phyloP scores from a whole-genome alignment of 64 coral and sea anemone species.

The Hydrozoanthus tunicans region DNA sequence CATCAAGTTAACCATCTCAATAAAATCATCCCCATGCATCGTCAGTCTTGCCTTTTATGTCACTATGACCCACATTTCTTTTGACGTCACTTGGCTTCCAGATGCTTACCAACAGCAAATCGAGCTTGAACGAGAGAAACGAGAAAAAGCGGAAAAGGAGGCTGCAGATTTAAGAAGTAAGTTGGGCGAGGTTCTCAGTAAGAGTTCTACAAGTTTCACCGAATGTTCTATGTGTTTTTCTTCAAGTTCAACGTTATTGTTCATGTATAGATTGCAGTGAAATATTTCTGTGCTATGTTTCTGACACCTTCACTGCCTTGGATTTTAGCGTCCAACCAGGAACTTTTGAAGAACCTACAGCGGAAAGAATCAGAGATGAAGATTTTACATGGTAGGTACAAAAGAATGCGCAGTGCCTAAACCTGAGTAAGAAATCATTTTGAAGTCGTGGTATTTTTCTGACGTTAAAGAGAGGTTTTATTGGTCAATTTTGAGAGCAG shows the following conservation, averaged over 20 bases:
- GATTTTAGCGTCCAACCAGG: constrained; percentile 71
- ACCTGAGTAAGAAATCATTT: too few relatives aligned
- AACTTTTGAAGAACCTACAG: constrained; percentile 78
- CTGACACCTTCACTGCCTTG: neutral
- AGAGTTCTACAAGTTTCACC: too few relatives aligned
- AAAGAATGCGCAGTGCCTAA: too few relatives aligned
- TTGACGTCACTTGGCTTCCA: neutral
- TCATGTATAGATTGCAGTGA: neutral
- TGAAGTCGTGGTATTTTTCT: too few relatives aligned
- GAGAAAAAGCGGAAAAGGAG: constrained; percentile 44
- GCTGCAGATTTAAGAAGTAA: constrained; percentile 22
- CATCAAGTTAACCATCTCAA: neutral
- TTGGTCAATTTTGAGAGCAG: too few relatives aligned
- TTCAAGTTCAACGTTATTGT: too few relatives aligned
- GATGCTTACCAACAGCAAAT: constrained; percentile 45
- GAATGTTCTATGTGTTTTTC: too few relatives aligned
- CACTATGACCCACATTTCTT: too few relatives aligned
- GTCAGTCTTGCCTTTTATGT: too few relatives aligned
- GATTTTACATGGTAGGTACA: constrained; percentile 76
- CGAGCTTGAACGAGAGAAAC: constrained; percentile 26
- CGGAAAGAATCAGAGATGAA: constrained; percentile 93
- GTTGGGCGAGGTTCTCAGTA: neutral
- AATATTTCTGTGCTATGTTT: too few relatives aligned
- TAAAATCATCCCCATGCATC: neutral
- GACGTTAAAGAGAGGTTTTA: too few relatives aligned